Conservation (phyloP, 2,888 invertebrate genomes). For the Crocallis elinguaria region DNA sequence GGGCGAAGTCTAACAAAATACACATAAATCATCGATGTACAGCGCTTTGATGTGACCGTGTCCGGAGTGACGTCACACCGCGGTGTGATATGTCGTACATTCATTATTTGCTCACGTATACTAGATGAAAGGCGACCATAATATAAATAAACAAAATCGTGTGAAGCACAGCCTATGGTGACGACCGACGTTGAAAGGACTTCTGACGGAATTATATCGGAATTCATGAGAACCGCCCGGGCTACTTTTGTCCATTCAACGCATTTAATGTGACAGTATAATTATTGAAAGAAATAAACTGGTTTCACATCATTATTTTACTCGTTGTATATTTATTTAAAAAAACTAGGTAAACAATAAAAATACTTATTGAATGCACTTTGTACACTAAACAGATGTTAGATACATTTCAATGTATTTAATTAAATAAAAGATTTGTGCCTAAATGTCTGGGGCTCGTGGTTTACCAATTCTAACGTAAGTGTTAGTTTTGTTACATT, state of each 20-base stretch:
- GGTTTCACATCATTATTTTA: too few species aligned
- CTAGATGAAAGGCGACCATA: slow-evolving; percentile 80
- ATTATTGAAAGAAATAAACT: slow-evolving; percentile 6
- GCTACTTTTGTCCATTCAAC: slow-evolving; percentile 20
- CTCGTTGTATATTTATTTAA: too few species aligned
- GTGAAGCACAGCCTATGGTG: slow-evolving; percentile 65
- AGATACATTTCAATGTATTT: too few species aligned
- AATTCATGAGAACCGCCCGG: slow-evolving; percentile 60
- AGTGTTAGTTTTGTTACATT: too few species aligned
- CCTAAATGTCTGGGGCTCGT: too few species aligned
- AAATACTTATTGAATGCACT: too few species aligned
- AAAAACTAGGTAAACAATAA: too few species aligned
- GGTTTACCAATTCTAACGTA: too few species aligned
- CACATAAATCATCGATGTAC: slow-evolving; percentile 74
- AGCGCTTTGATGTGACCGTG: slow-evolving; percentile 79
- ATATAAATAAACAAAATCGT: slow-evolving; percentile 80
- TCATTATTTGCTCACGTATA: slow-evolving; percentile 82
- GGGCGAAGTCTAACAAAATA: slow-evolving; percentile 75
- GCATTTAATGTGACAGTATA: slow-evolving; percentile 14
- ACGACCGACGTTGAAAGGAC: slow-evolving; percentile 66
- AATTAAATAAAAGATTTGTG: too few species aligned
- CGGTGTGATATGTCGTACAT: slow-evolving; percentile 75
- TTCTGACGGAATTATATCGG: slow-evolving; percentile 67
- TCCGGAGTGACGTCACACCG: slow-evolving; percentile 75
- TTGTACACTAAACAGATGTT: too few species aligned